Base-by-base conservation (phyloP, 2,797 vertebrate genomes). In the Trachops cirrhosus region DNA sequence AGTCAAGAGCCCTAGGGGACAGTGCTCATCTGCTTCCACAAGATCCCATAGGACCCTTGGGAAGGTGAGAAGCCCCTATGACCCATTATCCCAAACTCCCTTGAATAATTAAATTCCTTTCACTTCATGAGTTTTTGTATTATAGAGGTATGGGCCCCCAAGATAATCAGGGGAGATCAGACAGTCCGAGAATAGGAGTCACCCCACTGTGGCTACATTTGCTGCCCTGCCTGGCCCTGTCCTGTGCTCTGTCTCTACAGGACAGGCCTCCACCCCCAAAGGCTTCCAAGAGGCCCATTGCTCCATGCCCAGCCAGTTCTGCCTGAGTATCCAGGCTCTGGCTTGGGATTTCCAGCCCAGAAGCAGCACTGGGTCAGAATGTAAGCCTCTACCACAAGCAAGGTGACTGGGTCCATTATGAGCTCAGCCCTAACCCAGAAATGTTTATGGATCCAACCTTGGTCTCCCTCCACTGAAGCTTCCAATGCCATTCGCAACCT, bases 1-100 rank as follows among this genome's bases (percentile, higher is more conserved):
- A 21, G 34, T 22, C n/a, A 29, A 86, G 62, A 78, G 86, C 68
- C 3, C 0, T 74, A 0, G 46, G 70, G 52, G 57, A 34, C 0
- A 0, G 39, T 19, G 14, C 5, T 44, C 29, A 15, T 78, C 34
- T 21, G 24, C 64, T 41, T 41, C 64, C 34, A 8, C 4, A 3
- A 64, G 67, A 62, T 62, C 5, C 62, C 32, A 64, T n/a, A 64
- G 62, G 62, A 9, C n/a, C 62, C 37, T 70, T 34, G 29, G 21
- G 34, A 77, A 50, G 52, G 71, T 9, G 37, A 67, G 9, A 73
- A 32, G 77, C 14, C 21, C 18, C 37, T 22, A 18, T 11, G 68
- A 6, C 68, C 57, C 78, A 46, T 89, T n/a, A 64, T 26, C n/a
- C 44, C 70, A 83, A 87, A 64, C 29, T 18, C 29, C 29, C 41